Evolutionary conservation across 2,113 vertebrate genomes (phyloP), one percentile per base, ranked within the genome.

Genomic region (Amazona guildingii): DNA sequence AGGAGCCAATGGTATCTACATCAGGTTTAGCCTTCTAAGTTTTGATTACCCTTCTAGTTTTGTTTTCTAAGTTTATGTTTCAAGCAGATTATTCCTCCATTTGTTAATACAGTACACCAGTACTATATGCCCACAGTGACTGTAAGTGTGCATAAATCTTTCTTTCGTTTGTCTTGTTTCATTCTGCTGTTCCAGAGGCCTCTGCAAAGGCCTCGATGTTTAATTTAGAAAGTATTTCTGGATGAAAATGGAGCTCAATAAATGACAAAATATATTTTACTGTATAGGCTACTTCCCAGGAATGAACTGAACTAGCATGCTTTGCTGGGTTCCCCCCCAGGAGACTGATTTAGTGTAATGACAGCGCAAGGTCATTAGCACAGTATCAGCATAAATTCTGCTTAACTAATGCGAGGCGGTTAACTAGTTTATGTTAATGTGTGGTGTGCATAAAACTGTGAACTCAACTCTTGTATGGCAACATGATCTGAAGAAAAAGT

Each of bases 351-450:
- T 93, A 94, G 73, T 84, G 49, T 96, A 95, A 95, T 79, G 88
- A 84, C 73, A 96, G 48, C 69, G 88, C 88, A 94, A 95, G 92
- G 88, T 95, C 94, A 96, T 97, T 95, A 96, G 83, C 57, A 79
- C 48, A 93, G 59, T 68, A 88, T 68, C 90, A 90, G 79, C 73
- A 96, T 95, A 93, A 95, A 95, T 96, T 93, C 69, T 96, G 66
- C 83, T 89, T 94, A 93, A 96, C 92, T 74, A 96, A 15, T 69
- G 88, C 94, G 92, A 96, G 66, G 86, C 95, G 69, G 77, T 86
- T 94, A 95, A 91, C 85, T 92, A 44, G 86, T 87, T 90, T 79
- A 66, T 94, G 83, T 62, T 92, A 94, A 96, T 89, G 39, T 62
- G 48, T 37, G 61, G 9, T 72, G 64, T 69, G 64, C 88, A 48